Base-by-base conservation (phyloP, 2,888 invertebrate genomes). In the Cerastis rubricosa region DNA sequence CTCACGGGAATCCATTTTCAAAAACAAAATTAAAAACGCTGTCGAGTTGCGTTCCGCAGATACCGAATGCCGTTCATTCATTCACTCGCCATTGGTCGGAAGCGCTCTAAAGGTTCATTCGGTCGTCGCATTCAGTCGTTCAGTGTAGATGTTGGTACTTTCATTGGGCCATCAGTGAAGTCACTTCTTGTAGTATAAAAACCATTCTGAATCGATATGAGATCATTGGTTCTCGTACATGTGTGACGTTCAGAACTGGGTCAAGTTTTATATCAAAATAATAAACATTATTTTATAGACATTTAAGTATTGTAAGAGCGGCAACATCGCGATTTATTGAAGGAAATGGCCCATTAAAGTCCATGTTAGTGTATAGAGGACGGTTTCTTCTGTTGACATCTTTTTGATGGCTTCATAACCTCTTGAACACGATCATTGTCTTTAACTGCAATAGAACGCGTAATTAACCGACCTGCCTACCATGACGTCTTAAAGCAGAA, bases 11-110 rank as follows among this genome's bases (percentile, higher is more conserved):
- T 81, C 74, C 77, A 81, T 80, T 76, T 82, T 80, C 25, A 68
- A 74, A 87, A 81, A 79, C 54, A 71, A 83, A 64, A 74, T 74
- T n/a, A 59, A 74, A 78, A 51, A 72, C 64, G 29, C 71, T 70
- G 70, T 76, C 54, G n/a, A 40, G 81, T 88, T 91, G 91, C 88
- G 85, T 86, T 88, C 85, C 85, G 83, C 79, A 90, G 92, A 92
- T 91, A 92, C 79, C 76, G 40, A 75, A 72, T 54, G 70, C 71
- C 78, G 64, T 77, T 88, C 80, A 81, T 81, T 88, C 83, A 67
- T 81, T 85, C 84, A 76, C 69, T 78, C 74, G n/a, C 67, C 67
- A 67, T 74, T 81, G 67, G 71, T 78, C 14, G 64, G 61, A 74
- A 76, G 76, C 76, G 64, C 80, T 89, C 71, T 84, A 86, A 85